Evolutionary conservation across 2,797 vertebrate genomes (phyloP).

Genomic region (Notolepis coatsorum): DNA sequence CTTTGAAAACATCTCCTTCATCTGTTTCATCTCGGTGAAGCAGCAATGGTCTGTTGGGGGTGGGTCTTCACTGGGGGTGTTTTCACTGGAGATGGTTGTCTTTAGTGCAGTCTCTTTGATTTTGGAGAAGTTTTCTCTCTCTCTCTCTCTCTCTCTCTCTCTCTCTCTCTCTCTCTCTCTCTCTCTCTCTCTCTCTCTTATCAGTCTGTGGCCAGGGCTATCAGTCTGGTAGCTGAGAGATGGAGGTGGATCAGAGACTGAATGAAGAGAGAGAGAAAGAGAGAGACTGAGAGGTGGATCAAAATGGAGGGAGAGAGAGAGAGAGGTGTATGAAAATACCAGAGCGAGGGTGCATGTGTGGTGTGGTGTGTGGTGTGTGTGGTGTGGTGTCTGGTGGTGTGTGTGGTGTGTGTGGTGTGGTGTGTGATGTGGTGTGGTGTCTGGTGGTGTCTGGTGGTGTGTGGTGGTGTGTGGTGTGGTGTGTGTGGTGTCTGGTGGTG

Average conservation of each 20-base stretch:
- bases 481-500: too few species aligned
- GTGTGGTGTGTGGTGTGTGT: too few species aligned
- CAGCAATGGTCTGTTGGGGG: too few species aligned
- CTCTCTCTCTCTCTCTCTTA: conserved; percentile 30
- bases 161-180: conserved; percentile 16
- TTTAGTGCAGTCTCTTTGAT: not conserved
- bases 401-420: too few species aligned
- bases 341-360: not conserved
- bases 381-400: too few species aligned
- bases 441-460: conserved; percentile 6
- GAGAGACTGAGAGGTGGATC: conserved; percentile 69
- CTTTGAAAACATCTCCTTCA: too few species aligned
- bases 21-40: too few species aligned
- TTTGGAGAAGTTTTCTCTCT: not conserved
- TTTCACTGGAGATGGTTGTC: too few species aligned
- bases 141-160: not conserved
- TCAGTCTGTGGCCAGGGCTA: conserved; percentile 39
- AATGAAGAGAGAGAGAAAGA: conserved; percentile 60
- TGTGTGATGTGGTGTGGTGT: not conserved
- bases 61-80: too few species aligned
- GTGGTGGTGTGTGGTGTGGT: too few species aligned
- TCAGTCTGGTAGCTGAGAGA: conserved; percentile 52
- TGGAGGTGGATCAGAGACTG: conserved; percentile 81
- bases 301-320: conserved; percentile 22
- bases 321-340: not conserved